Conservation (phyloP, 2,888 invertebrate species). For the Macroteleia sp. region DNA sequence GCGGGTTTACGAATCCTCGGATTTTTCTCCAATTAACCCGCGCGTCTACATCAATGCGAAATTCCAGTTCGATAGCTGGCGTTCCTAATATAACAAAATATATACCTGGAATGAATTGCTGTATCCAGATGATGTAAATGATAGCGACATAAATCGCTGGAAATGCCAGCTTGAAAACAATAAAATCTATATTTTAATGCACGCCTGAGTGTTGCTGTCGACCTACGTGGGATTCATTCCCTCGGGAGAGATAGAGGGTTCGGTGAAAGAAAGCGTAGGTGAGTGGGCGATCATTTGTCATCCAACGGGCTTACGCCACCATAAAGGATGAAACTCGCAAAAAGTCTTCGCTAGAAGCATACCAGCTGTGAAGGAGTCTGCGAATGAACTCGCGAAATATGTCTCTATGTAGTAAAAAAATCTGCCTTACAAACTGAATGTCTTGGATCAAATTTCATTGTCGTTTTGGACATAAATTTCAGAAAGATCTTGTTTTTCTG, state of each 20-base stretch:
- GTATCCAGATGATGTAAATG: slow-evolving; percentile 74
- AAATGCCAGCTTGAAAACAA: slow-evolving; percentile 77
- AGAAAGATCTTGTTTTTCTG: too few relatives aligned
- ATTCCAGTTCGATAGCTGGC: too few relatives aligned
- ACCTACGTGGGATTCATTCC: slow-evolving; percentile 48
- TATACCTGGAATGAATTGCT: slow-evolving; percentile 55
- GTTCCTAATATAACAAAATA: too few relatives aligned
- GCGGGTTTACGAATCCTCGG: neutral
- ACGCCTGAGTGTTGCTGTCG: slow-evolving; percentile 68
- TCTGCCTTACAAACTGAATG: slow-evolving; percentile 26
- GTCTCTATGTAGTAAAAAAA: slow-evolving; percentile 38
- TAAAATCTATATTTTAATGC: slow-evolving; percentile 82
- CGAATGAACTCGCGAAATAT: slow-evolving; percentile 71
- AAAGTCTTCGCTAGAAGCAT: slow-evolving; percentile 67
- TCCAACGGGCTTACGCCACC: slow-evolving; percentile 59
- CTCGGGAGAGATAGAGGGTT: slow-evolving; percentile 64
- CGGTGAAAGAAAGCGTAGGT: slow-evolving; percentile 56
- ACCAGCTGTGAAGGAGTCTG: slow-evolving; percentile 60
- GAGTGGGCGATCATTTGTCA: slow-evolving; percentile 76
- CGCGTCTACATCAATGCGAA: too few relatives aligned
- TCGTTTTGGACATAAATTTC: slow-evolving; percentile 10
- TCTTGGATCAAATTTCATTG: slow-evolving; percentile 37
- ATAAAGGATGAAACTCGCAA: slow-evolving; percentile 70
- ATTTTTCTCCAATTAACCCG: slow-evolving; percentile 1
- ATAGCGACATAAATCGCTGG: slow-evolving; percentile 77